A percentile compares a stretch with the other conserved stretches of the same genome.
Evolutionary conservation across 1,140 invertebrate genomes (phyloP).

Genomic region (Hetaerina americana): DNA sequence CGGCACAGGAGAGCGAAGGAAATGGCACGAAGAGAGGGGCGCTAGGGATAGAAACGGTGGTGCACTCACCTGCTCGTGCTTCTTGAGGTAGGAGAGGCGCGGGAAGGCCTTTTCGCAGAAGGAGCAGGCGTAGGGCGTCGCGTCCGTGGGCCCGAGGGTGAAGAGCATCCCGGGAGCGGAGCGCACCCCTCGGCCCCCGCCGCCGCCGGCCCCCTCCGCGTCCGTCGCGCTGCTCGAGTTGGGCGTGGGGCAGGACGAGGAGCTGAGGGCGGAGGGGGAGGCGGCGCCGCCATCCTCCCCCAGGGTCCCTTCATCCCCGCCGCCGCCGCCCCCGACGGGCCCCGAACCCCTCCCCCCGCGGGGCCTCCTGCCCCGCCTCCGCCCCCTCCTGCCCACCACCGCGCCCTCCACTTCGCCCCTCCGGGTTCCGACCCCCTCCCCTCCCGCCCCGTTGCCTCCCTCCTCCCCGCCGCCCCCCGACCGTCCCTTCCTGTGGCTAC

Average conservation of each 20-base stretch:
- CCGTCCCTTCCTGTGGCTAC: not conserved
- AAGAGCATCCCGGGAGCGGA: conserved; percentile 43
- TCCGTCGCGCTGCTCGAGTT: conserved; percentile 32
- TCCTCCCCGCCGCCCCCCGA: conserved; percentile 11
- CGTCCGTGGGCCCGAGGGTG: conserved; percentile 52
- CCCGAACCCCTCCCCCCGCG: conserved; percentile 11
- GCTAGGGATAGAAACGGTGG: too few relatives aligned
- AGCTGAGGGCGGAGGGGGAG: conserved; percentile 42
- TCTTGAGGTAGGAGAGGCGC: conserved; percentile 70
- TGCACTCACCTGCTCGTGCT: conserved; percentile 78
- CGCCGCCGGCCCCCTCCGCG: conserved; percentile 30
- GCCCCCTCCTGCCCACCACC: conserved; percentile 17
- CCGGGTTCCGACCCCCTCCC: conserved; percentile 14
- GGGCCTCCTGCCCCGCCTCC: conserved; percentile 14
- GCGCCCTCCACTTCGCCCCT: conserved; percentile 14
- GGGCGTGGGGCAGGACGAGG: conserved; percentile 34
- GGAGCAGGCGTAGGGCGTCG: conserved; percentile 73
- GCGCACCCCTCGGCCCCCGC: not conserved
- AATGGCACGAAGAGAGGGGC: too few relatives aligned
- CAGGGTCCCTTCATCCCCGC: conserved; percentile 21
- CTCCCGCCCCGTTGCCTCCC: conserved; percentile 7
- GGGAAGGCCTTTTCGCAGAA: conserved; percentile 87
- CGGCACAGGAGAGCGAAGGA: too few relatives aligned
- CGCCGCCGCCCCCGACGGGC: conserved; percentile 17
- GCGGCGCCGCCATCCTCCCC: conserved; percentile 25